Base-by-base conservation (phyloP, 2,888 invertebrate genomes). In the Leptura quadrifasciata region DNA sequence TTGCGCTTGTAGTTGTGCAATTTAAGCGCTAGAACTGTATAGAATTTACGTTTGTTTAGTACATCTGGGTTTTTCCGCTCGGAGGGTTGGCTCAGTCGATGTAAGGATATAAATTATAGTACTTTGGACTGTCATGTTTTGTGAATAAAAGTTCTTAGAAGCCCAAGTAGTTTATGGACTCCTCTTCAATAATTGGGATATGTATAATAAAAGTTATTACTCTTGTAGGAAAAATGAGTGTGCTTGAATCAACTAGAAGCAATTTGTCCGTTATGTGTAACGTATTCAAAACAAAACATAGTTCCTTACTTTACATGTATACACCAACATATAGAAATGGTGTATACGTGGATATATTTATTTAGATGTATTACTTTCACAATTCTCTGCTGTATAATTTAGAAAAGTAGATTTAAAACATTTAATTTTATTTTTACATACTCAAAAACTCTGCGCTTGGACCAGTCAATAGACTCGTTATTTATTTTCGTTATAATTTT, bases 131-230 rank as follows among this genome's bases (percentile, higher is more conserved):
- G 47, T 47, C 47, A 47, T 47, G 47, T 47, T 47, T 47, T 47
- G 47, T 47, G 47, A n/a, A 47, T 47, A 47, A 47, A 47, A n/a
- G 47, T 47, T 47, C 47, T 47, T 47, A 47, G 47, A 47, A 47
- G 47, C 47, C 47, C 47, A 47, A 47, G 47, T 47, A 47, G 47
- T 47, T 47, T 47, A 47, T 47, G 47, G 47, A 47, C n/a, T 47
- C 47, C 47, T 47, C 47, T n/a, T 47, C 47, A 47, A 47, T 47
- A 47, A 47, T 47, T 47, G 47, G 47, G 15, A 39, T 47, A 47
- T n/a, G 47, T n/a, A 47, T n/a, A 47, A 12, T 47, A 47, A 47
- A 47, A n/a, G 47, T n/a, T n/a, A n/a, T 47, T 47, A 47, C 47
- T 47, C 47, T 15, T 47, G n/a, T n/a, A 47, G 47, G 47, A 47